Percentiles rank a stretch among this genome's conserved stretches.
phyloP scores from a whole-genome alignment of 2,113 vertebrate species.

The Hyperopisus bebe region DNA sequence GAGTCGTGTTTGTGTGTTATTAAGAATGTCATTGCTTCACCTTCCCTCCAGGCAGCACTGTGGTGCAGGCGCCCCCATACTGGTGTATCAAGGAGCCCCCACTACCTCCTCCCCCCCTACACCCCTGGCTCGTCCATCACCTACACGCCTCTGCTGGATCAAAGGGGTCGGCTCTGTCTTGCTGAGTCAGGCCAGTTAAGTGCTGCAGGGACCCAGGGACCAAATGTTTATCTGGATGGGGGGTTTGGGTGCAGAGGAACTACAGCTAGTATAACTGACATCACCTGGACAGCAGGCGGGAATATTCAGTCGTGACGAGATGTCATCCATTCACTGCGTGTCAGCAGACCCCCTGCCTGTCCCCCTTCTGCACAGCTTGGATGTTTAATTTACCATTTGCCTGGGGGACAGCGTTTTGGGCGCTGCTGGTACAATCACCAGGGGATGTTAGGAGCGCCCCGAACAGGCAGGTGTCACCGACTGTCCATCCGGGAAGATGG shows the following conservation, averaged over 20 bases:
- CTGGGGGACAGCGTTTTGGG: neutral
- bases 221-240: constrained; percentile 9
- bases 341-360: neutral
- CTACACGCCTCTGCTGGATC: constrained; percentile 19
- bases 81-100: constrained; percentile 23
- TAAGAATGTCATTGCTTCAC: constrained; percentile 30
- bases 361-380: neutral
- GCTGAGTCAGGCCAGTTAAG: constrained; percentile 37
- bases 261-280: neutral
- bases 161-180: constrained; percentile 16
- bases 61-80: constrained; percentile 21
- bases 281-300: neutral
- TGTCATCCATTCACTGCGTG: neutral
- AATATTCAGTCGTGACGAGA: neutral
- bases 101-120: constrained; percentile 7
- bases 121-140: constrained; percentile 33
- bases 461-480: neutral
- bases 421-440: neutral
- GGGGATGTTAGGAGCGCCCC: neutral
- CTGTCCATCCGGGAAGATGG: too few species aligned
- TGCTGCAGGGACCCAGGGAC: constrained; percentile 18
- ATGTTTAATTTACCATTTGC: constrained; percentile 7
- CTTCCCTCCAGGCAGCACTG: constrained; percentile 31
- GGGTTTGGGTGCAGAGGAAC: neutral
- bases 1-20: constrained; percentile 16